phyloP scores from a whole-genome alignment of 2,888 invertebrate species.

The Piscicola geometra region DNA sequence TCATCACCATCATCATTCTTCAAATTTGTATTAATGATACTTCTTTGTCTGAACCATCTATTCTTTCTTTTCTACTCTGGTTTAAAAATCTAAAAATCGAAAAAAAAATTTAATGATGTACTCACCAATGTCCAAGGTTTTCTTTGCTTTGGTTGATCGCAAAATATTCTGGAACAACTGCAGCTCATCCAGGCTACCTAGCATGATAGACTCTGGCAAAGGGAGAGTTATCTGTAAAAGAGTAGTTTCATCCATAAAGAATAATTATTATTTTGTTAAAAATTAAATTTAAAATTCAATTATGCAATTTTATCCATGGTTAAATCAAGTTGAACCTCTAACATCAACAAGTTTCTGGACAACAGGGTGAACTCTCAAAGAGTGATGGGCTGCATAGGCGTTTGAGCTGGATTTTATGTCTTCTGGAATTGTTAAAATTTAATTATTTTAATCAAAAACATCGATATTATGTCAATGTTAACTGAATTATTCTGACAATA shows the following conservation, averaged over 20 bases:
- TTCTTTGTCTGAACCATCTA: too few species aligned
- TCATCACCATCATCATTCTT: too few species aligned
- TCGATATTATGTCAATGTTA: too few species aligned
- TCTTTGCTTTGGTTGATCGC: slow-evolving; percentile 49
- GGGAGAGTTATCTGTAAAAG: not conserved
- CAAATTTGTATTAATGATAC: too few species aligned
- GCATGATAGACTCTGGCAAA: too few species aligned
- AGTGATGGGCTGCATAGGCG: not conserved
- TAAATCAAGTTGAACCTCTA: too few species aligned
- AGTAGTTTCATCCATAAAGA: not conserved
- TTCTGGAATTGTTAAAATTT: not conserved
- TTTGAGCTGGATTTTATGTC: not conserved
- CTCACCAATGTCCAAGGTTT: slow-evolving; percentile 52
- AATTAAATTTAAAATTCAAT: not conserved
- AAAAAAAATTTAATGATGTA: too few species aligned
- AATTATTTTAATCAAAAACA: not conserved
- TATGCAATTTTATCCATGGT: too few species aligned
- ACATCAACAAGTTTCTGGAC: not conserved
- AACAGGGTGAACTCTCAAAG: slow-evolving; percentile 1
- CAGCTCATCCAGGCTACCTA: slow-evolving; percentile 44
- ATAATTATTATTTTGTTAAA: not conserved
- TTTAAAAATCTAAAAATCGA: too few species aligned
- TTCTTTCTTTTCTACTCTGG: too few species aligned
- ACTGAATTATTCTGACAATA: too few species aligned
- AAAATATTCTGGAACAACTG: slow-evolving; percentile 47